Conservation (phyloP, 2,888 invertebrate species). For the Microctonus aethiopoides region DNA sequence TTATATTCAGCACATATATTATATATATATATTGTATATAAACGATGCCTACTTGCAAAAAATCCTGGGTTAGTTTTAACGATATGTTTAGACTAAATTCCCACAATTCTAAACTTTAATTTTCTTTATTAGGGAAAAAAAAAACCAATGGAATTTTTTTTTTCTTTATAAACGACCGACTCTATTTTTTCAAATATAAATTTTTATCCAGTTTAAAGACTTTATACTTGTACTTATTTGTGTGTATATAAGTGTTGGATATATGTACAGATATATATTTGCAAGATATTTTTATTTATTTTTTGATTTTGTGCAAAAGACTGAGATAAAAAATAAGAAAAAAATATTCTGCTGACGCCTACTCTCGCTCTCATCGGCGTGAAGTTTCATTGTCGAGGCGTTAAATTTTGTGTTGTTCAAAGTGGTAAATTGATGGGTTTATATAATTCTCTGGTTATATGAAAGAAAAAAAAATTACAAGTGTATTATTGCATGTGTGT, state of each 20-base stretch:
- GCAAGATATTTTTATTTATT: background rate
- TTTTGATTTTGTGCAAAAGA: background rate
- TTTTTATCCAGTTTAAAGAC: too few species aligned
- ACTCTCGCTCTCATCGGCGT: background rate
- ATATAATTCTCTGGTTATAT: conserved; percentile 1
- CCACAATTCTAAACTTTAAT: background rate
- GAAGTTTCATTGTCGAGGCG: conserved; percentile 13
- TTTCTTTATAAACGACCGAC: background rate
- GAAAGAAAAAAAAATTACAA: background rate
- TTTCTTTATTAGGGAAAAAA: background rate
- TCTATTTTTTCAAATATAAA: too few species aligned
- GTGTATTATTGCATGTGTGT: too few species aligned
- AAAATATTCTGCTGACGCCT: conserved; percentile 25
- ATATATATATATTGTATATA: background rate
- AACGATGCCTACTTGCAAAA: conserved; percentile 18
- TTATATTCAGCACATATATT: background rate
- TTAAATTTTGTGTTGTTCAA: conserved; percentile 26
- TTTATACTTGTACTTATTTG: too few species aligned
- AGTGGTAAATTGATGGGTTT: conserved; percentile 34
- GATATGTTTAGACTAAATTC: background rate
- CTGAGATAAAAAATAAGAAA: background rate
- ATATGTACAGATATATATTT: too few species aligned
- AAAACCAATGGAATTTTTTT: background rate
- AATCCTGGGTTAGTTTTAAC: conserved; percentile 9
- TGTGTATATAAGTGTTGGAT: too few species aligned